phyloP scores from a whole-genome alignment of 1,140 invertebrate species.

The Telenomus remus region DNA sequence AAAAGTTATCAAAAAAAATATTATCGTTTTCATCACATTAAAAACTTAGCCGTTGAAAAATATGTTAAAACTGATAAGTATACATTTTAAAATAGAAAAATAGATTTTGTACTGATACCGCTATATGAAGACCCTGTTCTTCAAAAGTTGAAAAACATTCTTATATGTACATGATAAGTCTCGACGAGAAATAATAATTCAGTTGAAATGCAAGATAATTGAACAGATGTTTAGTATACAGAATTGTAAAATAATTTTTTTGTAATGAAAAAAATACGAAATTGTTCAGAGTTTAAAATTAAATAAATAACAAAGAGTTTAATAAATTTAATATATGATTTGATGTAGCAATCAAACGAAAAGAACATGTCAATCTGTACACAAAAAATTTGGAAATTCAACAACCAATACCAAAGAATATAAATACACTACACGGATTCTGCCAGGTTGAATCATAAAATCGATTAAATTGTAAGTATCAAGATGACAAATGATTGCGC shows the following conservation, averaged over 20 bases:
- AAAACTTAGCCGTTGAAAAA: slow-evolving; percentile 8
- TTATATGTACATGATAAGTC: too few relatives aligned
- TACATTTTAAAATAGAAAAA: slow-evolving; percentile 28
- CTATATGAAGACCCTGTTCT: too few relatives aligned
- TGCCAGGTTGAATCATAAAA: slow-evolving; percentile 41
- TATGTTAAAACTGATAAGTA: slow-evolving; percentile 13
- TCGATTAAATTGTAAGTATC: slow-evolving; percentile 27
- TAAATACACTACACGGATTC: slow-evolving; percentile 32
- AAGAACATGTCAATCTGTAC: slow-evolving; percentile 7
- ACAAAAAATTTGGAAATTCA: slow-evolving; percentile 17
- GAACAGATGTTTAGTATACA: too few relatives aligned
- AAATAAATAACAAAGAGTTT: not conserved
- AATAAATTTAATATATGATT: too few relatives aligned
- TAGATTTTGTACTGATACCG: slow-evolving; percentile 23
- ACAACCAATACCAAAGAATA: slow-evolving; percentile 40
- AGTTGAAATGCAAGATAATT: too few relatives aligned
- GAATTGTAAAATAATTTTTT: too few relatives aligned
- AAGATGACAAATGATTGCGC: slow-evolving; percentile 25
- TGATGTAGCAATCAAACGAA: not conserved
- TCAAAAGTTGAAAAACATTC: too few relatives aligned
- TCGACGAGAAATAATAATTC: too few relatives aligned
- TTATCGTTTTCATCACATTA: slow-evolving; percentile 28
- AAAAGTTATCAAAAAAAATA: too few relatives aligned
- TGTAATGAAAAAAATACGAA: too few relatives aligned
- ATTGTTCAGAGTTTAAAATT: not conserved